These are phyloP conservation scores for Carlito syrichta DNA, from an alignment of 2,113 vertebrate genomes.

Conservation along the genomic window DNA sequence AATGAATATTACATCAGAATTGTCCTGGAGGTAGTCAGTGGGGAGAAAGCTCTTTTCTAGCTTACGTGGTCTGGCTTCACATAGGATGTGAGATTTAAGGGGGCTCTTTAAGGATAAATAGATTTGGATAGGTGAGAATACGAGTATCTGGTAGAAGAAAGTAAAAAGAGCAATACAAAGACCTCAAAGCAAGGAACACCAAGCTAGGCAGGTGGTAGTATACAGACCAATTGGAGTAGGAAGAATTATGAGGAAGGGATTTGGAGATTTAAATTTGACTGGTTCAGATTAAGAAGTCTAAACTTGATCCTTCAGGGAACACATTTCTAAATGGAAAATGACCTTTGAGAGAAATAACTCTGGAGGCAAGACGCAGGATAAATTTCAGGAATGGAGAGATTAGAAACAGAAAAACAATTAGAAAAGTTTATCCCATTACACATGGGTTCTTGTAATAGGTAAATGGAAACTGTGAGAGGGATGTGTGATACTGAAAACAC, in stretches of 20 bases:
- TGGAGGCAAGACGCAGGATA: background rate
- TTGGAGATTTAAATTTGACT: slow-evolving; percentile 7
- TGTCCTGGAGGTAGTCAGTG: background rate
- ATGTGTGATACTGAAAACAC: background rate
- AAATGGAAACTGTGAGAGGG: background rate
- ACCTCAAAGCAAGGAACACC: background rate
- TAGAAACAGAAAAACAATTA: slow-evolving; percentile 14
- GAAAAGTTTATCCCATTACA: background rate
- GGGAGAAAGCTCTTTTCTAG: background rate
- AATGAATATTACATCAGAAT: background rate
- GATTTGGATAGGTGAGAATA: background rate
- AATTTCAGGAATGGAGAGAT: background rate
- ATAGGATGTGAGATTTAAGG: background rate
- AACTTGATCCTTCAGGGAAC: background rate
- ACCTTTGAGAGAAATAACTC: background rate
- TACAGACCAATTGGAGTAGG: background rate
- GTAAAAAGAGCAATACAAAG: background rate
- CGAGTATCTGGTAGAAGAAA: background rate
- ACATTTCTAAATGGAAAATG: slow-evolving; percentile 18
- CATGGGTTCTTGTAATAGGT: background rate
- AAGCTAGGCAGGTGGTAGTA: background rate
- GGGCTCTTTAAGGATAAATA: background rate
- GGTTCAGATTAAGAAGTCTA: slow-evolving; percentile 2
- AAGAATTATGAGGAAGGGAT: background rate
- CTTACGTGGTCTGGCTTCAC: background rate